These are phyloP conservation scores for Ligdia adustata DNA, from an alignment of 2,888 invertebrate species.

Conservation along the genomic window DNA sequence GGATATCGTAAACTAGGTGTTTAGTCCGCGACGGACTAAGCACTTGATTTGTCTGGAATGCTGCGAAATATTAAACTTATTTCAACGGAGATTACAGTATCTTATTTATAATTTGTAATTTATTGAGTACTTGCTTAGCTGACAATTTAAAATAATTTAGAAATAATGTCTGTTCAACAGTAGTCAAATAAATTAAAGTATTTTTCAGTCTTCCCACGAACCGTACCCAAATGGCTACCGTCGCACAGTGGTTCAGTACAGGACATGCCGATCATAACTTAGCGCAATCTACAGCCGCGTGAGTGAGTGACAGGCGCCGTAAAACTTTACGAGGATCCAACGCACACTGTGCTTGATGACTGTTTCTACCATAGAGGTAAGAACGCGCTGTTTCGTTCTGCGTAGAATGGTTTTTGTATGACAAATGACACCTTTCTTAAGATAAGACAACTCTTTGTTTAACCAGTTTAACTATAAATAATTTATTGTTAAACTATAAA, in stretches of 20 bases:
- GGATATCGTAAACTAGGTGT: conserved; percentile 14
- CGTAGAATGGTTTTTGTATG: too few relatives aligned
- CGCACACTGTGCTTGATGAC: conserved; percentile 38
- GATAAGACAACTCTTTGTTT: too few relatives aligned
- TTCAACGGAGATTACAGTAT: too few relatives aligned
- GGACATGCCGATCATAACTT: conserved; percentile 40
- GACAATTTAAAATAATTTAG: too few relatives aligned
- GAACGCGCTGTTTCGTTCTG: too few relatives aligned
- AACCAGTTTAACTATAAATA: too few relatives aligned
- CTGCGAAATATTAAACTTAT: not conserved
- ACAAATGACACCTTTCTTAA: too few relatives aligned
- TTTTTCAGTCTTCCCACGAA: conserved; percentile 11
- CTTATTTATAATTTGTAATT: not conserved
- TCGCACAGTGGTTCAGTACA: conserved; percentile 14
- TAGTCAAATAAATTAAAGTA: too few relatives aligned
- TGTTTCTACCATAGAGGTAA: too few relatives aligned
- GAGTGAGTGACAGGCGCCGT: conserved; percentile 44
- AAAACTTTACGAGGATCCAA: conserved; percentile 49
- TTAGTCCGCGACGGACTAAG: not conserved
- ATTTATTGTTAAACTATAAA: too few relatives aligned
- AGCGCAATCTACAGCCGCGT: conserved; percentile 32
- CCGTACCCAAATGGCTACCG: not conserved
- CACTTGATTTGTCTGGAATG: conserved; percentile 2
- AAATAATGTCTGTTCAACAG: too few relatives aligned
- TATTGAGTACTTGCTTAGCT: not conserved